Conservation (phyloP, 2,888 invertebrate genomes). For the Leucophenga maculata region DNA sequence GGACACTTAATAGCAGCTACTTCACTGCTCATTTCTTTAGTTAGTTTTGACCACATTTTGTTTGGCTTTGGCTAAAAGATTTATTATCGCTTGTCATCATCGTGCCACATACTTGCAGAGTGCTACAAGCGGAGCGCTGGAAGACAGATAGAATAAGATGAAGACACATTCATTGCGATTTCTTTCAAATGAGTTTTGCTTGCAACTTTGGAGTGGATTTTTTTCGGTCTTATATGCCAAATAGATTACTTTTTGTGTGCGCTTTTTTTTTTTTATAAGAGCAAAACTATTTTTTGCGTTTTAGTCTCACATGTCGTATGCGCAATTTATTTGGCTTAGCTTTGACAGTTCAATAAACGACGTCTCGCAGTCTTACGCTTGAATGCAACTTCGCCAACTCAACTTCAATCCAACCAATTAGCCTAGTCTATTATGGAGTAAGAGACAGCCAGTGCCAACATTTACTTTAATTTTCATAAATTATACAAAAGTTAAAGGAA, state of each 20-base stretch:
- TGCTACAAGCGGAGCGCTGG: constrained; percentile 1
- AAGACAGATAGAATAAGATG: neutral
- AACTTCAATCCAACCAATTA: no score
- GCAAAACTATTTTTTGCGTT: constrained; percentile 1
- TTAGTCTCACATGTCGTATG: constrained; percentile 33
- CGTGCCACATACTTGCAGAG: no score
- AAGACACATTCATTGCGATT: neutral
- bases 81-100: constrained; percentile 62
- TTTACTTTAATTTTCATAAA: constrained; percentile 60
- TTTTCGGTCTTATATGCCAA: constrained; percentile 45
- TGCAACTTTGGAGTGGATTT: constrained; percentile 39
- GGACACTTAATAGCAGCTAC: constrained; percentile 12
- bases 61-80: constrained; percentile 43
- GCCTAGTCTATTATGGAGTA: no score
- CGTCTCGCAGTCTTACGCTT: no score
- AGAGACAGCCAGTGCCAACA: no score
- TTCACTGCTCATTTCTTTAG: neutral
- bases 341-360: constrained; percentile 63
- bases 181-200: neutral
- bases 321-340: constrained; percentile 63
- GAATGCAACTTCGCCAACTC: no score
- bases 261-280: constrained; percentile 11
- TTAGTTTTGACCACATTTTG: constrained; percentile 1
- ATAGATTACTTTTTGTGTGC: constrained; percentile 49
- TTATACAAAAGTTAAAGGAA: constrained; percentile 50